Evolutionary conservation across 2,888 invertebrate genomes (phyloP), one percentile per base, ranked within the genome.

Genomic region (Parnassius apollo): DNA sequence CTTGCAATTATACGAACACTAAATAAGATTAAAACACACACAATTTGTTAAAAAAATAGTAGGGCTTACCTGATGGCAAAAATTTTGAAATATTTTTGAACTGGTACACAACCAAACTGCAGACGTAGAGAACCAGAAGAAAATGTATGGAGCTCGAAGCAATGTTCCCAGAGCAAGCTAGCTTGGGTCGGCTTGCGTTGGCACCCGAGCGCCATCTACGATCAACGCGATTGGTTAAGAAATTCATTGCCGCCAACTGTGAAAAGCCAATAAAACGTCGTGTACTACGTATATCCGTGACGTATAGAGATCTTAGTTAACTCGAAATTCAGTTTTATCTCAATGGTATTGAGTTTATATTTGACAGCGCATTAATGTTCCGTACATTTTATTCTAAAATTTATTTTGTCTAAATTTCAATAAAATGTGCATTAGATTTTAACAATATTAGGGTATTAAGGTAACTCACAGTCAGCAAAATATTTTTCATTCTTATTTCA

Each of bases 111-210:
- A 91, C 91, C 90, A 91, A 91, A 91, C 91, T 89, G 89, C 86
- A 91, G 86, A 89, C 89, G 90, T 90, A 91, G 88, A 88, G 91
- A 90, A 85, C 88, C 88, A 88, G 90, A 92, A 91, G 91, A 88
- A 90, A 92, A 91, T 92, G 92, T 92, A 92, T 91, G 92, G 88
- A 83, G 91, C 90, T 88, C 89, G 85, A 89, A 89, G 89, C 85
- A 88, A 91, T 74, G 88, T 90, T 91, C 90, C 88, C 85, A 85
- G 85, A 80, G 81, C 86, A 83, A 89, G 90, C 86, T 83, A 81
- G 91, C 91, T 90, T 90, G 90, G 88, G 85, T 83, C 84, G 86
- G 74, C 81, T 87, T 87, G 91, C 91, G 91, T 91, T 88, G 82
- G 76, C 79, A 82, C 81, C 66, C 70, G 70, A 83, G 88, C 91